These are phyloP conservation scores for Cryptomyrus ogoouensis DNA, from an alignment of 2,113 vertebrate species.

Conservation along the genomic window DNA sequence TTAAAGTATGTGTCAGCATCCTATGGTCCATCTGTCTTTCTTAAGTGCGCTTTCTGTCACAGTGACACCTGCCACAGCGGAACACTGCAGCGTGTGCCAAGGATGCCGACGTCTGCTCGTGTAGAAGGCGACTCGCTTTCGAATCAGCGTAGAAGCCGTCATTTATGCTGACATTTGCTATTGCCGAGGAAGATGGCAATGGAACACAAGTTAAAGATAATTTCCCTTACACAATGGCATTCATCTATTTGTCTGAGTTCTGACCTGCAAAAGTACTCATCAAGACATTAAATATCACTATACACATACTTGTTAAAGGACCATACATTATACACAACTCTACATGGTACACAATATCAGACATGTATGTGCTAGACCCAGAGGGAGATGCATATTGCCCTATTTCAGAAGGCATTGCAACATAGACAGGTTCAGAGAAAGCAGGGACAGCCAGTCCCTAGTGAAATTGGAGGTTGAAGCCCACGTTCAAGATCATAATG, in stretches of 20 bases:
- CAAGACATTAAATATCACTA: background rate
- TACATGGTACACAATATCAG: background rate
- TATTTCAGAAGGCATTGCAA: background rate
- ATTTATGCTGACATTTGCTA: background rate
- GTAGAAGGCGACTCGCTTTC: background rate
- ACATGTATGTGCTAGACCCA: background rate
- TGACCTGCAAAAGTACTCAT: background rate
- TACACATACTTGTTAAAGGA: background rate
- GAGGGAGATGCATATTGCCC: background rate
- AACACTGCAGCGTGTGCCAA: background rate
- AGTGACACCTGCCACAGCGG: background rate
- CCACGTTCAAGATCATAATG: background rate
- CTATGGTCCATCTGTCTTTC: background rate
- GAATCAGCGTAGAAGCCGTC: background rate
- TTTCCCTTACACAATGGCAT: background rate
- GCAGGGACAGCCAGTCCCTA: background rate
- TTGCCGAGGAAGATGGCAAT: background rate
- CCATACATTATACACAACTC: background rate
- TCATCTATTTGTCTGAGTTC: background rate
- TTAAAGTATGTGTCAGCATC: background rate
- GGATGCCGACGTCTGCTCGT: background rate
- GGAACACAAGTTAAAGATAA: background rate
- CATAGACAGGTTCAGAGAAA: background rate
- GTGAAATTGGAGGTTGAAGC: background rate
- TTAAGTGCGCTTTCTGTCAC: background rate